These are phyloP conservation scores for Apolygus lucorum DNA, from an alignment of 1,140 invertebrate genomes.

Conservation along the genomic window DNA sequence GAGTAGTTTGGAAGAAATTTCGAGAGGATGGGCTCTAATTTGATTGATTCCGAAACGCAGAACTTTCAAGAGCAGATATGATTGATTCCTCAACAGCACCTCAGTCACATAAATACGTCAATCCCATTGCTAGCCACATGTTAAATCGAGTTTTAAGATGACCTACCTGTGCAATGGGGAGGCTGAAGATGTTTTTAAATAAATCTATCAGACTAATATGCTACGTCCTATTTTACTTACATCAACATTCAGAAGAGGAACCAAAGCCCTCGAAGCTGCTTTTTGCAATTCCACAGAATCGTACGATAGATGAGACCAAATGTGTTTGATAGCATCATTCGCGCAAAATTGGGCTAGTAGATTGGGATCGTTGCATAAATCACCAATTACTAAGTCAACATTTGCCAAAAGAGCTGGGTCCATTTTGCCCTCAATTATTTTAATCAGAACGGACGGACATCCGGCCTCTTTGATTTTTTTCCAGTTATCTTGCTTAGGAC, in stretches of 20 bases:
- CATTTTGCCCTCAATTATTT: constrained; percentile 12
- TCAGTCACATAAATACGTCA: no score
- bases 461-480: constrained; percentile 16
- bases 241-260: constrained; percentile 10
- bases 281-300: constrained; percentile 6
- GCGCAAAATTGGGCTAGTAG: background rate
- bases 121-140: no score
- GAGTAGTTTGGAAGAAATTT: no score
- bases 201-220: no score
- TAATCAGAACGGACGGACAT: background rate
- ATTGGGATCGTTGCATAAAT: constrained; percentile 1
- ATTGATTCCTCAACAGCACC: no score
- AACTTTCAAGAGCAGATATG: no score
- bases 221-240: background rate
- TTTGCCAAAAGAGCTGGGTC: constrained; percentile 3
- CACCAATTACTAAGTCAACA: constrained; percentile 9
- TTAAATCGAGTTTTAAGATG: no score
- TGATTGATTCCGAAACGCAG: no score
- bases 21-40: no score
- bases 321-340: background rate
- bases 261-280: background rate
- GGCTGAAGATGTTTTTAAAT: no score
- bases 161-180: no score
- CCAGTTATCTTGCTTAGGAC: background rate
- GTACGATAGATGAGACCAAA: background rate